Evolutionary conservation across 2,113 vertebrate species (phyloP), one percentile per base, ranked within the genome.

Genomic region (Aegotheles bennettii): DNA sequence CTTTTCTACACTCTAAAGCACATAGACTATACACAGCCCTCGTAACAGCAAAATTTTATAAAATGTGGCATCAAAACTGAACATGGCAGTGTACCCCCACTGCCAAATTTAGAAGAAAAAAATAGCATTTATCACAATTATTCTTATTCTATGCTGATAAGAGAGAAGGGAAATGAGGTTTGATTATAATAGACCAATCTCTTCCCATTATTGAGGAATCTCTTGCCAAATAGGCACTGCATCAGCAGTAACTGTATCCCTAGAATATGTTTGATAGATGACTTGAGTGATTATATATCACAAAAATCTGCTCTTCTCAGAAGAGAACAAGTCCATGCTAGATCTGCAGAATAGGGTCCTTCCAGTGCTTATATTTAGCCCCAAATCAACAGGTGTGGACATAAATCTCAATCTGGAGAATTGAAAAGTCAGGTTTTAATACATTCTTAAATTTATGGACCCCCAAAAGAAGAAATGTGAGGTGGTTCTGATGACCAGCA

Each of bases 391-490:
- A 69, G 8, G 3, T 23, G 12, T 6, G 11, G 19, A 29, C 42
- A 59, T 38, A 78, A 84, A 87, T 43, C 13, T 63, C 18, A 3
- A 1, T 28, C 24, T 4, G 2, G 11, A 13, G 10, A 73, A 64
- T 0, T 40, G 7, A 78, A 75, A 82, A 40, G 11, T n/a, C 26
- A 51, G 4, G 48, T 76, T 50, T 77, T 38, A 71, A 42, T 47
- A 47, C 6, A 36, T 59, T 75, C 26, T 43, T 87, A 42, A 74
- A n/a, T 47, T 54, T 43, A 29, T 68, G 7, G 6, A 2, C 6
- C 5, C 7, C 6, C 6, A 65, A 45, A 36, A 68, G 3, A 48
- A 8, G 7, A 70, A 84, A 35, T 0, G 0, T 4, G 26, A 45
- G 13, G 4, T 18, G 1, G 0, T 42, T 67, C 29, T 68, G 20